These are phyloP conservation scores for Rutpela maculata DNA, from an alignment of 2,888 invertebrate species.

Conservation along the genomic window DNA sequence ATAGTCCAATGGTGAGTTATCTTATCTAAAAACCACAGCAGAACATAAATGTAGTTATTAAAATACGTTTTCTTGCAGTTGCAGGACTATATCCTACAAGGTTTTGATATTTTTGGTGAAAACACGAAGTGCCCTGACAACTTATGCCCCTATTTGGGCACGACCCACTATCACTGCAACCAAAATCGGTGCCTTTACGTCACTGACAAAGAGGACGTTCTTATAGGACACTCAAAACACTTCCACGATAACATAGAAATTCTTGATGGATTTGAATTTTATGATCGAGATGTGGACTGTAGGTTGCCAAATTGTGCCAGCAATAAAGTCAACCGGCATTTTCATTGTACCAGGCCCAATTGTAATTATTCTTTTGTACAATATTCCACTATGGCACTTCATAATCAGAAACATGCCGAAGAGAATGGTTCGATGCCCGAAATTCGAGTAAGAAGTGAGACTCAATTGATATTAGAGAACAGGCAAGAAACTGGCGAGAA, in stretches of 20 bases:
- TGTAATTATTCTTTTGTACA: slow-evolving; percentile 85
- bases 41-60: not conserved
- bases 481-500: slow-evolving; percentile 57
- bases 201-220: slow-evolving; percentile 85
- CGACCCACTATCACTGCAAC: slow-evolving; percentile 90
- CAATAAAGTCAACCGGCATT: slow-evolving; percentile 84
- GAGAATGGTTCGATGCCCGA: slow-evolving; percentile 61
- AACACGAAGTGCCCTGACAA: slow-evolving; percentile 84
- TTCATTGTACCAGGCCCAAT: slow-evolving; percentile 83
- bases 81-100: slow-evolving; percentile 78
- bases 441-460: slow-evolving; percentile 62
- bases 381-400: slow-evolving; percentile 84
- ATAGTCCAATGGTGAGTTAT: slow-evolving; percentile 69
- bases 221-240: slow-evolving; percentile 89
- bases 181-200: slow-evolving; percentile 89
- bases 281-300: slow-evolving; percentile 84
- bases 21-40: too few relatives aligned
- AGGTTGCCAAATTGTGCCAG: slow-evolving; percentile 81
- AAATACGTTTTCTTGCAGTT: slow-evolving; percentile 59
- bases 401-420: slow-evolving; percentile 81
- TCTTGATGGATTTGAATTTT: slow-evolving; percentile 90
- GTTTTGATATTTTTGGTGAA: slow-evolving; percentile 79
- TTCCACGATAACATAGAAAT: slow-evolving; percentile 90
- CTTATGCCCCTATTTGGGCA: slow-evolving; percentile 82
- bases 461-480: slow-evolving; percentile 61